These are phyloP conservation scores for Eleginops maclovinus DNA, from an alignment of 2,113 vertebrate species.

Conservation along the genomic window DNA sequence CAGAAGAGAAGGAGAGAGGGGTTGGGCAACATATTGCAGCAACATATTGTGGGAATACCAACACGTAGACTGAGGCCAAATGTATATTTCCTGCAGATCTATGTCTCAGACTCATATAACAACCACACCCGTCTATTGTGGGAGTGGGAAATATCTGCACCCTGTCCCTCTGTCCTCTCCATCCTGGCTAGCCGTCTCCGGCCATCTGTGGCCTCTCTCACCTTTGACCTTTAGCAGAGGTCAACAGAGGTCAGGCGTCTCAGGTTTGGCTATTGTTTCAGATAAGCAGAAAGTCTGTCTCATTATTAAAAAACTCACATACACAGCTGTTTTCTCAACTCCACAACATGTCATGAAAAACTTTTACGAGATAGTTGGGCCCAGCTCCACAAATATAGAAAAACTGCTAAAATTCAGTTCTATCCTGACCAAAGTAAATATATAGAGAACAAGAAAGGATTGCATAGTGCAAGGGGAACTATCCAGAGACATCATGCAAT, in stretches of 20 bases:
- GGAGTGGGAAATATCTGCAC: conserved; percentile 41
- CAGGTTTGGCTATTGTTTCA: conserved; percentile 63
- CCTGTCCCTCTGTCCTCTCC: conserved; percentile 40
- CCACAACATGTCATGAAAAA: conserved; percentile 17
- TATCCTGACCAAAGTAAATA: conserved; percentile 48
- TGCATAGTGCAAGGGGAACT: conserved; percentile 47
- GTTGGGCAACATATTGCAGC: conserved; percentile 54
- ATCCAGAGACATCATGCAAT: conserved; percentile 67
- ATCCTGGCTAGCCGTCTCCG: conserved; percentile 32
- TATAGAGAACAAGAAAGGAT: conserved; percentile 24
- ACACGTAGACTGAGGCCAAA: conserved; percentile 33
- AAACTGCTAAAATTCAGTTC: conserved; percentile 25
- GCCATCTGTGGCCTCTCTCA: conserved; percentile 73
- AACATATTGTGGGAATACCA: conserved; percentile 64
- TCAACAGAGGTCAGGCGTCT: conserved; percentile 63
- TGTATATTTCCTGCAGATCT: conserved; percentile 36
- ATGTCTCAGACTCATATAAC: conserved; percentile 30
- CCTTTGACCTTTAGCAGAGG: conserved; percentile 71
- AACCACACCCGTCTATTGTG: conserved; percentile 22
- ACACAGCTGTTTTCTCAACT: conserved; percentile 16
- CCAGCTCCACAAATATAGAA: background rate
- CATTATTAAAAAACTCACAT: conserved; percentile 6
- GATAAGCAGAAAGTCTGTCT: conserved; percentile 53
- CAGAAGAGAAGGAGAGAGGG: conserved; percentile 10
- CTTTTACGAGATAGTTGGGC: conserved; percentile 10